A percentile compares a stretch with the other conserved stretches of the same genome.
Conservation (phyloP, 53 echinoderm and acorn worm species). For the Echinarachnius parma region DNA sequence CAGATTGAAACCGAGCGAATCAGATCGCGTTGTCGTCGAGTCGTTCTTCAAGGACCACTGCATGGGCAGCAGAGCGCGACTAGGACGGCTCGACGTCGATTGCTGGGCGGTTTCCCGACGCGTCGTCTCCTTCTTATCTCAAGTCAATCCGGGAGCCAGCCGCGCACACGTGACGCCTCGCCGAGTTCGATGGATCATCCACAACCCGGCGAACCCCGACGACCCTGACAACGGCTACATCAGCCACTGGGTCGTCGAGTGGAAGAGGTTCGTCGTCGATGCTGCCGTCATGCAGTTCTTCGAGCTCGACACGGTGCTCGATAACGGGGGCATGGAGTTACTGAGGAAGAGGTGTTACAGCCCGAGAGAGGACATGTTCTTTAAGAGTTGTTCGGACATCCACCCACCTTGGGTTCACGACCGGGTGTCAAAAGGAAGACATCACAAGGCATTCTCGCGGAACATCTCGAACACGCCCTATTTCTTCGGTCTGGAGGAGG, state of each 20-base stretch:
- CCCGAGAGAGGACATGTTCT: neutral
- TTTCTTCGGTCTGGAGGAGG: slow-evolving; percentile 19
- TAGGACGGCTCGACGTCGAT: slow-evolving; percentile 22
- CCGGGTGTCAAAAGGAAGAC: neutral
- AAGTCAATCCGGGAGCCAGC: neutral
- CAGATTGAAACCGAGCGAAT: neutral
- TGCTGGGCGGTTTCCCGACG: slow-evolving; percentile 28
- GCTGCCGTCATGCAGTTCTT: slow-evolving; percentile 23
- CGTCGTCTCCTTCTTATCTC: slow-evolving; percentile 5
- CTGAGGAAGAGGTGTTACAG: slow-evolving; percentile 9
- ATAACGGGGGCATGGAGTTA: neutral
- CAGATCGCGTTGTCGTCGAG: slow-evolving; percentile 4
- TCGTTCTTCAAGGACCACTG: slow-evolving; percentile 29
- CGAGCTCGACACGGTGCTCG: neutral
- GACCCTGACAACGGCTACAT: neutral
- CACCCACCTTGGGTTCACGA: slow-evolving; percentile 18
- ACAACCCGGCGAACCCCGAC: neutral
- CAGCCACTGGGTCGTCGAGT: slow-evolving; percentile 30
- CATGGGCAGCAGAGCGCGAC: neutral
- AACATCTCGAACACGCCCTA: neutral
- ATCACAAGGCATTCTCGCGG: neutral
- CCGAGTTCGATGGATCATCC: slow-evolving; percentile 22
- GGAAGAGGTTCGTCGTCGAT: slow-evolving; percentile 22
- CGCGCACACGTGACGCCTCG: neutral
- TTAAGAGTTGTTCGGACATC: slow-evolving; percentile 28